Conservation (phyloP, 2,113 vertebrate species). For the Ciconia boyciana region DNA sequence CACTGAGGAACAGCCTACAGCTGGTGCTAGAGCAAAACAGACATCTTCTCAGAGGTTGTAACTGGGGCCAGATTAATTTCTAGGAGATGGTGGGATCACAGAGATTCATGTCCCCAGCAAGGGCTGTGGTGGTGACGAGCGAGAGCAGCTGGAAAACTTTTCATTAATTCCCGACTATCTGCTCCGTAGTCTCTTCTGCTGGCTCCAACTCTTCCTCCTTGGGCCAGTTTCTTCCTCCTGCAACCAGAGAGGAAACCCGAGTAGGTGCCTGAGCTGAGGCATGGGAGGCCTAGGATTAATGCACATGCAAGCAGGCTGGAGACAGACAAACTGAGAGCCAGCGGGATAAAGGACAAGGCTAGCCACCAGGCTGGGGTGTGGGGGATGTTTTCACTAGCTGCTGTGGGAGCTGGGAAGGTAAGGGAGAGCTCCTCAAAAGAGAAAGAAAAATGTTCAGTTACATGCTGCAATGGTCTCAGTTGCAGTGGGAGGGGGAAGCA, state of each 20-base stretch:
- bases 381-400: neutral
- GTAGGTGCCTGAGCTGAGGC: neutral
- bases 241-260: neutral
- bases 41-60: neutral
- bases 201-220: neutral
- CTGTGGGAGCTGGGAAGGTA: neutral
- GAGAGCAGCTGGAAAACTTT: neutral
- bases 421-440: neutral
- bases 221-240: neutral
- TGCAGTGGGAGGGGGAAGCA: neutral
- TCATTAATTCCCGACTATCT: neutral
- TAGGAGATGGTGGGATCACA: neutral
- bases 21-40: neutral
- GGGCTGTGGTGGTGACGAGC: neutral
- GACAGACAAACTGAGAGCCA: neutral
- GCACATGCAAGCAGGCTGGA: neutral
- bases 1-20: neutral
- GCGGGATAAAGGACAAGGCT: neutral
- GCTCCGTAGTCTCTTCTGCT: fast-evolving
- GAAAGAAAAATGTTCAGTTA: neutral
- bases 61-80: neutral
- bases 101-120: neutral
- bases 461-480: neutral
- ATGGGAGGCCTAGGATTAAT: neutral
- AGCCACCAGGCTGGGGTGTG: neutral